phyloP scores from a whole-genome alignment of 2,797 vertebrate genomes.

The Pangasius mekongensis region DNA sequence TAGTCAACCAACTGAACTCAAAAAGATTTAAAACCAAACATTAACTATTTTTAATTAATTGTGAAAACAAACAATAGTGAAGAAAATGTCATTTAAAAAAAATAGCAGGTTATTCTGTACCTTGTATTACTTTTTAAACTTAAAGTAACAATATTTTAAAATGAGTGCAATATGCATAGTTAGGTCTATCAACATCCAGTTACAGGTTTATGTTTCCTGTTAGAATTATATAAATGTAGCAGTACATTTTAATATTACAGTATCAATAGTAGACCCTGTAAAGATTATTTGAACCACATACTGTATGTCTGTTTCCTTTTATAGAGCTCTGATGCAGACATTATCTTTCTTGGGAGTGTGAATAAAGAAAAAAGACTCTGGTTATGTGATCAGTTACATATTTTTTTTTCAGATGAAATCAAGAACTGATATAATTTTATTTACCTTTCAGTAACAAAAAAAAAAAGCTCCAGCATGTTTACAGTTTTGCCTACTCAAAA shows the following conservation, averaged over 20 bases:
- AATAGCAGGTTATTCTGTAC: background rate
- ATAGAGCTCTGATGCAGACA: background rate
- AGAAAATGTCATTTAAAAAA: background rate
- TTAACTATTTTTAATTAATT: background rate
- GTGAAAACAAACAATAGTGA: background rate
- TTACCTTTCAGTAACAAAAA: background rate
- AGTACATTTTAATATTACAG: background rate
- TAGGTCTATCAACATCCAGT: background rate
- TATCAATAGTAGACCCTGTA: background rate
- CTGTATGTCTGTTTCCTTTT: background rate
- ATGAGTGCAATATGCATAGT: background rate
- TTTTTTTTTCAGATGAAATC: background rate
- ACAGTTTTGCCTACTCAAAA: too few species aligned
- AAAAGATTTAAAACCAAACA: background rate
- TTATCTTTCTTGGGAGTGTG: background rate
- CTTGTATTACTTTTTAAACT: background rate
- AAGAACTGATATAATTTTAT: background rate
- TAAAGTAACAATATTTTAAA: background rate
- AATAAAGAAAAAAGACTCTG: background rate
- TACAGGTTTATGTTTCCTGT: background rate
- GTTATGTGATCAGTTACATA: background rate
- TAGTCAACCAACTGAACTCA: background rate
- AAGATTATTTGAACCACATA: too few species aligned
- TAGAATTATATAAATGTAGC: background rate
- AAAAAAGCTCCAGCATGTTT: background rate